A percentile compares a stretch with the other conserved stretches of the same genome.
These are phyloP conservation scores for Enteromius unitaeniatus DNA, from an alignment of 2,797 vertebrate genomes.

Conservation along the genomic window DNA sequence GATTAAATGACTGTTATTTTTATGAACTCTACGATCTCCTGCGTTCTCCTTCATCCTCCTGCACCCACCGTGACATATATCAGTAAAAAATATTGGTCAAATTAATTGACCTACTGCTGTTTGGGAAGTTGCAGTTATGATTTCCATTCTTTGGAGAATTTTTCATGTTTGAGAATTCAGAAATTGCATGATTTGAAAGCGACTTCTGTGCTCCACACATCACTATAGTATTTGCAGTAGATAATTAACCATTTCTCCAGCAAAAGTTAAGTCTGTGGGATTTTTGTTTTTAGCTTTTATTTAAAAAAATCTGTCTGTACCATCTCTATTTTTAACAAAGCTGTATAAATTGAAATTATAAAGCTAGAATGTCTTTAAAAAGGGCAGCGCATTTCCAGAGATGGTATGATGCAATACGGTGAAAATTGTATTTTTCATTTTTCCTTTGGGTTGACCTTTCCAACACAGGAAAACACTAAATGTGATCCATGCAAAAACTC, in stretches of 20 bases:
- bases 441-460: background rate
- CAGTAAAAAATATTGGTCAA: too few species aligned
- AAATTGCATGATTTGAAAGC: background rate
- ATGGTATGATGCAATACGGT: constrained; percentile 8
- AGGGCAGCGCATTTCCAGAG: background rate
- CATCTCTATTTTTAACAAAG: background rate
- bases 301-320: too few species aligned
- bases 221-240: background rate
- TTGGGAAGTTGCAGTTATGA: background rate
- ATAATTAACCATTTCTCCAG: background rate
- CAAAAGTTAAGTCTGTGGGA: background rate
- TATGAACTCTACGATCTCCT: too few species aligned
- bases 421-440: background rate
- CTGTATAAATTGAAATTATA: background rate
- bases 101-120: background rate
- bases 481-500: background rate
- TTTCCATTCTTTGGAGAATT: background rate
- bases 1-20: too few species aligned
- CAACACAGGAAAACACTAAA: background rate
- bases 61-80: too few species aligned
- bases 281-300: background rate
- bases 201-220: background rate
- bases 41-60: too few species aligned
- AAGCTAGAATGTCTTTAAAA: background rate
- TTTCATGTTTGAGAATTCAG: background rate